phyloP scores from a whole-genome alignment of 1,140 invertebrate genomes.

The Araneus ventricosus region DNA sequence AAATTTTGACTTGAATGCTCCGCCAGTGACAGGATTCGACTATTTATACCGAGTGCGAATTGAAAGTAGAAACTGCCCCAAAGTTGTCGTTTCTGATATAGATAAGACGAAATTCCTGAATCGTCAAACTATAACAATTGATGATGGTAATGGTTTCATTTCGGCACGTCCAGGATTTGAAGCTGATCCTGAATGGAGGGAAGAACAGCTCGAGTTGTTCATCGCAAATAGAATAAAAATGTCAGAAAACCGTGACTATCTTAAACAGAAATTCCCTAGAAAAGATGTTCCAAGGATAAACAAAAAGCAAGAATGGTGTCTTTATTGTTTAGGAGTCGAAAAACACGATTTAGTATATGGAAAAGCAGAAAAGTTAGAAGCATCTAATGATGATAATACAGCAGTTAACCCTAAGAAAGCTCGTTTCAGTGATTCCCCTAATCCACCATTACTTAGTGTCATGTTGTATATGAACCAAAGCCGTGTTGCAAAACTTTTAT shows the following conservation, averaged over 20 bases:
- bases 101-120: conserved; percentile 79
- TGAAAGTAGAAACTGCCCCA: conserved; percentile 82
- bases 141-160: conserved; percentile 51
- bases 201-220: conserved; percentile 31
- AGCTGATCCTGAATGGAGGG: conserved; percentile 20
- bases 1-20: conserved; percentile 24
- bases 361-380: neutral
- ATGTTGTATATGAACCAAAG: conserved; percentile 27
- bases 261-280: conserved; percentile 39
- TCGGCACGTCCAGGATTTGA: conserved; percentile 39
- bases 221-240: neutral
- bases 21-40: conserved; percentile 27
- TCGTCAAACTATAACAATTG: conserved; percentile 80
- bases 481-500: neutral
- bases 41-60: conserved; percentile 77
- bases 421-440: neutral
- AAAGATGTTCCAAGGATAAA: neutral
- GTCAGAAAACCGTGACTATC: neutral
- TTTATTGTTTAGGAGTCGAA: neutral
- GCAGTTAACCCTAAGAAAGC: neutral
- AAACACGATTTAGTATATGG: neutral
- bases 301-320: neutral
- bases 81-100: conserved; percentile 82
- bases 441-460: conserved; percentile 56
- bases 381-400: neutral